Evolutionary conservation across 2,113 vertebrate genomes (phyloP), one percentile per base, ranked within the genome.

Genomic region (Corynorhinus townsendii): DNA sequence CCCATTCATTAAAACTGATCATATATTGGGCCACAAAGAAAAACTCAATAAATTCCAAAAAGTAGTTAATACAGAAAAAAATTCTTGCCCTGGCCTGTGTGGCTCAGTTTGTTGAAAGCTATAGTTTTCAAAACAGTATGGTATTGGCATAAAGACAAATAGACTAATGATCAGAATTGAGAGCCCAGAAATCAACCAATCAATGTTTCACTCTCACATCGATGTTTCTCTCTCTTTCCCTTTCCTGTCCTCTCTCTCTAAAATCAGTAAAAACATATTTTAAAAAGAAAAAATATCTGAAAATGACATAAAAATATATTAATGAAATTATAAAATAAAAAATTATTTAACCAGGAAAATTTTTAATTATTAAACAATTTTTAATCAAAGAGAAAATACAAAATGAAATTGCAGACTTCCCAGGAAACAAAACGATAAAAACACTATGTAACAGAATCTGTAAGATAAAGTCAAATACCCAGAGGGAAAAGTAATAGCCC

Each of bases 341-440:
- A 62, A 30, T 81, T 64, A 33, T 69, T 71, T 76, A 45, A 92
- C 22, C 24, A 76, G 76, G n/a, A 95, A 52, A 35, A n/a, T 11
- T 82, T 76, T 82, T 72, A 52, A 47, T 11, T 38, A 52, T 81
- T 82, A 87, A 86, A 66, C 1, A 71, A 86, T 54, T 47, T 33
- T 66, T 82, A 64, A 83, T 89, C 52, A 82, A 83, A 89, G 30
- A 81, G 45, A n/a, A 87, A 91, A 84, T 69, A 71, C 22, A 92
- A 81, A 91, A 77, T n/a, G 26, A 79, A 90, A 88, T 16, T 17
- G 24, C 11, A 92, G 49, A 77, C 83, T 77, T 87, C 24, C 72
- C 30, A 40, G 28, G 49, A 84, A 95, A 84, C 33, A 90, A 89
- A 75, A 86, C 80, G 40, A 79, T 30, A 49, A 75, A 73, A 83